Percentiles rank a stretch among this genome's conserved stretches.
Evolutionary conservation across 1,140 invertebrate genomes (phyloP).

Genomic region (Drosophila subpulchrella): DNA sequence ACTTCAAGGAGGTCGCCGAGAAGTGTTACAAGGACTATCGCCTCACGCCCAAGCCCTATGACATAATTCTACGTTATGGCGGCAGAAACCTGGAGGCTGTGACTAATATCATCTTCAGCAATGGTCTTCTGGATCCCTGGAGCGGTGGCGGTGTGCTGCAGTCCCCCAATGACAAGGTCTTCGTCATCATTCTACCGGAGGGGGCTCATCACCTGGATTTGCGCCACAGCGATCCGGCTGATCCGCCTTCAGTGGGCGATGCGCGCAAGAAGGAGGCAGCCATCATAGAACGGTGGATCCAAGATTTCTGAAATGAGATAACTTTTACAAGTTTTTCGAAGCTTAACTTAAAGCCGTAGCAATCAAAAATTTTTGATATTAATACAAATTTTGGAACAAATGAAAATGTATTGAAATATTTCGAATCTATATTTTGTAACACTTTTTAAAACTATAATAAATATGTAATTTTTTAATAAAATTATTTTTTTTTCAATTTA

Average conservation of each 20-base stretch:
- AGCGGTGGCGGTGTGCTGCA: constrained; percentile 93
- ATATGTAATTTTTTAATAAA: not conserved
- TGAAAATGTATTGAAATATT: not conserved
- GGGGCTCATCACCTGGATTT: constrained; percentile 97
- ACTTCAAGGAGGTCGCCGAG: constrained; percentile 88
- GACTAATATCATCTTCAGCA: constrained; percentile 85
- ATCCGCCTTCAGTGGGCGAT: constrained; percentile 64
- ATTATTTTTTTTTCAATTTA: not conserved
- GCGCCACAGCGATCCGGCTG: constrained; percentile 84
- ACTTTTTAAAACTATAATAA: not conserved
- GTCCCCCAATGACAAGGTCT: constrained; percentile 88
- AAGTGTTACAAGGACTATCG: constrained; percentile 90
- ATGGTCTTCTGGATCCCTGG: constrained; percentile 92
- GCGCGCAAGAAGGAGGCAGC: constrained; percentile 57
- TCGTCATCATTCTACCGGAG: constrained; percentile 93
- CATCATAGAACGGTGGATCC: constrained; percentile 69
- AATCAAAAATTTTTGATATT: constrained; percentile 1
- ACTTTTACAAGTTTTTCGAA: not conserved
- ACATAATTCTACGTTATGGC: constrained; percentile 92
- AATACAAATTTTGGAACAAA: not conserved
- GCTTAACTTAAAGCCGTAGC: not conserved
- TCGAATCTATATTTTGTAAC: not conserved
- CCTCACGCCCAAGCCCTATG: constrained; percentile 88
- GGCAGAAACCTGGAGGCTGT: constrained; percentile 87
- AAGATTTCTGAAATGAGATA: constrained; percentile 15